Conservation (phyloP, 2,888 invertebrate species). For the Ophion ellenae region DNA sequence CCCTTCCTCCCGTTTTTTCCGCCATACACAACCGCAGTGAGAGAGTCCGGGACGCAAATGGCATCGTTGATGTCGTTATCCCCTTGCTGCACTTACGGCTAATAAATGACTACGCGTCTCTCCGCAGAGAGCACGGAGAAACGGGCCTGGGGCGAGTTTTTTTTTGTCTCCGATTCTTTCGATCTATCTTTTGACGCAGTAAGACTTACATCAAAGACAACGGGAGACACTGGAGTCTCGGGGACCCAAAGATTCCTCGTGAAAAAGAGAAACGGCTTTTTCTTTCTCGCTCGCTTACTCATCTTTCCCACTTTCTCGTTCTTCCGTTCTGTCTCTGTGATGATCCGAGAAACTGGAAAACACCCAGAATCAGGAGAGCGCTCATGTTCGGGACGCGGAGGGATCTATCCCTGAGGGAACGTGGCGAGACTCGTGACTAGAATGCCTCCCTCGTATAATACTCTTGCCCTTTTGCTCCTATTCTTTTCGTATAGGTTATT, state of each 20-base stretch:
- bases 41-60: neutral
- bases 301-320: neutral
- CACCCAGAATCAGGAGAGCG: conserved; percentile 18
- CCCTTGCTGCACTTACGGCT: conserved; percentile 7
- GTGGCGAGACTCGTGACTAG: conserved; percentile 47
- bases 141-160: neutral
- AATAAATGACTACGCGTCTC: conserved; percentile 22
- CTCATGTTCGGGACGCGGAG: neutral
- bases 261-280: conserved; percentile 15
- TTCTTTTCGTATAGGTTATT: conserved; percentile 10
- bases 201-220: conserved; percentile 15
- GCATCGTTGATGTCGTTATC: conserved; percentile 2
- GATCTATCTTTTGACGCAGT: conserved; percentile 4
- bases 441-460: conserved; percentile 25
- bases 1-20: neutral
- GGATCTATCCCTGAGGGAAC: conserved; percentile 14
- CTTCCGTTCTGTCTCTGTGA: neutral
- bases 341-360: conserved; percentile 30
- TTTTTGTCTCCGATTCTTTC: neutral
- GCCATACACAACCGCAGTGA: neutral
- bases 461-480: conserved; percentile 34
- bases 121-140: neutral
- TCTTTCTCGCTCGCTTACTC: neutral
- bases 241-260: conserved; percentile 13
- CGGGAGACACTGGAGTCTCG: neutral